Evolutionary conservation across 2,113 vertebrate genomes (phyloP).

Genomic region (Murina feae): DNA sequence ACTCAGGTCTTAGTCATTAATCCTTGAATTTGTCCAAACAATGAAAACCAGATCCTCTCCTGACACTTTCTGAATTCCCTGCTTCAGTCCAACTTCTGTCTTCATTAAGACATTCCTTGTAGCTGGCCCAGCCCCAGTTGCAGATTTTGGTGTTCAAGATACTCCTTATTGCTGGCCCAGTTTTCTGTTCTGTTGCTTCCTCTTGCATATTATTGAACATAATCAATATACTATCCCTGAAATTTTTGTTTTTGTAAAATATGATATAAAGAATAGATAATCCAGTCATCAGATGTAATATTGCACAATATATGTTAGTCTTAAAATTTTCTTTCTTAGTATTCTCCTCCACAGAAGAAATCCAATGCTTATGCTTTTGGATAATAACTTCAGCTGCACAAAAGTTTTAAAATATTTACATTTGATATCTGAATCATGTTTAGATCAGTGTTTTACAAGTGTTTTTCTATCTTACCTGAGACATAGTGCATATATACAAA

Average conservation of each 20-base stretch:
- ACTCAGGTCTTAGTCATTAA: background rate
- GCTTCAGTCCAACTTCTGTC: background rate
- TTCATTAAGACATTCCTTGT: background rate
- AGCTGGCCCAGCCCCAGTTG: background rate
- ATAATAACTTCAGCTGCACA: background rate
- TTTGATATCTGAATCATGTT: background rate
- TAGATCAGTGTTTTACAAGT: background rate
- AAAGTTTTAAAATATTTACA: background rate
- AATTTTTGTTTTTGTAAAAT: background rate
- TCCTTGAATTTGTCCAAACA: background rate
- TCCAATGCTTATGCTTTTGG: background rate
- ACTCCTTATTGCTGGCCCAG: background rate
- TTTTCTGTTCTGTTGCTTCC: background rate
- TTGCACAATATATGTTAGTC: background rate
- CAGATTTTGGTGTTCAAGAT: background rate
- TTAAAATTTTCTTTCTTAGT: background rate
- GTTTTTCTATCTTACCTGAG: background rate
- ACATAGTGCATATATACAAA: background rate
- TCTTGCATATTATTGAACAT: background rate
- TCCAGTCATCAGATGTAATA: background rate
- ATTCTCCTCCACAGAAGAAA: background rate
- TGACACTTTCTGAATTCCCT: background rate
- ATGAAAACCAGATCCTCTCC: background rate
- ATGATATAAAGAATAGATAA: background rate
- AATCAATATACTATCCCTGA: background rate